Evolutionary conservation across 2,888 invertebrate genomes (phyloP).

Genomic region (Harpagoxenus sublaevis): DNA sequence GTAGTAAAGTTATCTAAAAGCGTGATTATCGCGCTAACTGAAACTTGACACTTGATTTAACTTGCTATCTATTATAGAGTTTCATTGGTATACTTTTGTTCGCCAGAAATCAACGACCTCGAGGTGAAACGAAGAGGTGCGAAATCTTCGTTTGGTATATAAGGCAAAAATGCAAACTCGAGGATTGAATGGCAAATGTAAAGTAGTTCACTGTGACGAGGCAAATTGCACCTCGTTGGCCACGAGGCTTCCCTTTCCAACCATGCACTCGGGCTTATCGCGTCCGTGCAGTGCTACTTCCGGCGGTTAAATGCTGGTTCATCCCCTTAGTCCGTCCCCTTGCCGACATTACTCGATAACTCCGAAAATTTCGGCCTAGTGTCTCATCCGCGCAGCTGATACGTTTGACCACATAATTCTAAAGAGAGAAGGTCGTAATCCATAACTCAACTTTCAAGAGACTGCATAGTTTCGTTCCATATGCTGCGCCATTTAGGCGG

Average conservation of each 20-base stretch:
- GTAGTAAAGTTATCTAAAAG: constrained; percentile 40
- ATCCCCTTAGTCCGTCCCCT: constrained; percentile 28
- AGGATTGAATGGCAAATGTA: constrained; percentile 1
- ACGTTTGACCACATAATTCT: constrained; percentile 34
- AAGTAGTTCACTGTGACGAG: constrained; percentile 46
- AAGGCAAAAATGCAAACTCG: constrained; percentile 26
- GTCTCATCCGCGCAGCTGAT: constrained; percentile 21
- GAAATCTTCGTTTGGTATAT: constrained; percentile 5
- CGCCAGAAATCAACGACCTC: not conserved
- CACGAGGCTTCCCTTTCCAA: constrained; percentile 62
- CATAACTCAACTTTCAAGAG: constrained; percentile 11
- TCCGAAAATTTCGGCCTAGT: constrained; percentile 39
- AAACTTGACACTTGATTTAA: constrained; percentile 74
- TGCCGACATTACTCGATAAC: constrained; percentile 57
- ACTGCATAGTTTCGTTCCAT: constrained; percentile 8
- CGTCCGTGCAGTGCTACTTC: constrained; percentile 61
- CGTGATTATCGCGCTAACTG: constrained; percentile 71
- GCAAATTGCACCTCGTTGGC: constrained; percentile 63
- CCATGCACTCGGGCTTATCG: constrained; percentile 61
- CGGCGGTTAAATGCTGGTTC: constrained; percentile 60
- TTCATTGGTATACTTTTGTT: constrained; percentile 55
- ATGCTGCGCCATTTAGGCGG: not conserved
- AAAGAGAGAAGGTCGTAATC: constrained; percentile 19
- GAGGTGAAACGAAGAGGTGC: not conserved
- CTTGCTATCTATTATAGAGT: constrained; percentile 61